These are phyloP conservation scores for Eutolmus rufibarbis DNA, from an alignment of 2,888 invertebrate species.

Conservation along the genomic window DNA sequence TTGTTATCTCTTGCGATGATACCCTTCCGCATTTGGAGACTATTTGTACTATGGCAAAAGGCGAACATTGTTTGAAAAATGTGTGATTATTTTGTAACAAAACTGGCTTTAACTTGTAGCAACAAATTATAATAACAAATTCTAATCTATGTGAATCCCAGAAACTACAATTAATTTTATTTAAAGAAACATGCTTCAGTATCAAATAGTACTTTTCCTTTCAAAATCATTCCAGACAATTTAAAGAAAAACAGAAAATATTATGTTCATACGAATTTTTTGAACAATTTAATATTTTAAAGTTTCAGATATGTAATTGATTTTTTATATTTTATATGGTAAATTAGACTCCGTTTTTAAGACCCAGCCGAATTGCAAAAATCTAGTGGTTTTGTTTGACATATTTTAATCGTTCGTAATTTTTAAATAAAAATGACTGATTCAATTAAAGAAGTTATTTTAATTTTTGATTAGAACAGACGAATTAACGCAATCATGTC, in stretches of 20 bases:
- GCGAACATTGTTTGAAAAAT: background rate
- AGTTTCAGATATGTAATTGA: no score
- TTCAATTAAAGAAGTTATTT: background rate
- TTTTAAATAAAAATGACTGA: background rate
- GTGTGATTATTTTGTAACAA: background rate
- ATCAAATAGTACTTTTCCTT: background rate
- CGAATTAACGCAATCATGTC: background rate
- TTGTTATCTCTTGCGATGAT: background rate
- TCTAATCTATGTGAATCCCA: background rate
- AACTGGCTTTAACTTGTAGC: slow-evolving; percentile 11
- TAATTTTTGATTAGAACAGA: background rate
- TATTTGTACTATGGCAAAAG: background rate
- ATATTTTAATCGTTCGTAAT: background rate
- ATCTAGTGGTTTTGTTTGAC: background rate
- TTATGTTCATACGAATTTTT: no score
- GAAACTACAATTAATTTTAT: background rate
- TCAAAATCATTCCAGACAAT: no score
- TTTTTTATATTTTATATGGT: no score
- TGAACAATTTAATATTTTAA: no score
- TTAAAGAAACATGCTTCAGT: background rate
- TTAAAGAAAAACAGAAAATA: no score
- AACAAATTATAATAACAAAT: background rate
- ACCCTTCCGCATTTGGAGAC: background rate
- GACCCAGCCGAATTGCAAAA: background rate
- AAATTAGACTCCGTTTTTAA: no score